These are phyloP conservation scores for Syritta pipiens DNA, from an alignment of 2,888 invertebrate genomes.

Conservation along the genomic window DNA sequence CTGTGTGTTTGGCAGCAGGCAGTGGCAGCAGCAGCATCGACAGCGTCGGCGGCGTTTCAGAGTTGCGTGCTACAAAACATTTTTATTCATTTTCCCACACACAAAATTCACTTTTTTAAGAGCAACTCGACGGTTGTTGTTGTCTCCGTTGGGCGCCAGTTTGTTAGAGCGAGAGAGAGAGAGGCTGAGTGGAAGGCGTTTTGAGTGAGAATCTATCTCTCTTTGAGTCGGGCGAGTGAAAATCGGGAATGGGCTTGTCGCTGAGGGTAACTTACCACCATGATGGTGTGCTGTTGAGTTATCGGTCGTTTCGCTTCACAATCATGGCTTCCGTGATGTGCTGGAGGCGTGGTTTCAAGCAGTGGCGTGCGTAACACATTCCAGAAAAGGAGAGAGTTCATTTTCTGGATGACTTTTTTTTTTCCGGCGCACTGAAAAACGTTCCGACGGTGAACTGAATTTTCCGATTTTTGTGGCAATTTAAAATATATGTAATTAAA, in stretches of 20 bases:
- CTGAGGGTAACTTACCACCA: constrained; percentile 66
- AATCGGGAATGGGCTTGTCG: constrained; percentile 52
- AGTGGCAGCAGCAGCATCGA: neutral
- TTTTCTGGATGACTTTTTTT: too few species aligned
- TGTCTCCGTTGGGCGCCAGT: neutral
- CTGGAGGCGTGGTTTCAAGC: constrained; percentile 74
- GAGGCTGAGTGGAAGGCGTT: constrained; percentile 51
- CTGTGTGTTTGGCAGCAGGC: constrained; percentile 20
- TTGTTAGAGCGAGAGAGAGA: neutral
- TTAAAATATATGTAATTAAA: too few species aligned
- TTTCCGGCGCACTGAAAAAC: neutral
- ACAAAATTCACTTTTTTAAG: constrained; percentile 71
- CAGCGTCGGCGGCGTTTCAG: constrained; percentile 47
- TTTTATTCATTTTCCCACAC: constrained; percentile 72
- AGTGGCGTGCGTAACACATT: constrained; percentile 71
- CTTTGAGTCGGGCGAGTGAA: constrained; percentile 2
- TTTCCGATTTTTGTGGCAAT: neutral
- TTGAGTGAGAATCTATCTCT: constrained; percentile 49
- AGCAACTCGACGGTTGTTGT: neutral
- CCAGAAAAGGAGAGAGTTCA: neutral
- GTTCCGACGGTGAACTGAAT: constrained; percentile 14
- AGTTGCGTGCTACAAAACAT: constrained; percentile 69
- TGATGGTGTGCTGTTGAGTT: constrained; percentile 74
- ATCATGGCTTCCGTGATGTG: constrained; percentile 79
- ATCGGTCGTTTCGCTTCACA: constrained; percentile 76